phyloP scores from a whole-genome alignment of 2,797 vertebrate genomes.

The Chaetodon trifasciatus region DNA sequence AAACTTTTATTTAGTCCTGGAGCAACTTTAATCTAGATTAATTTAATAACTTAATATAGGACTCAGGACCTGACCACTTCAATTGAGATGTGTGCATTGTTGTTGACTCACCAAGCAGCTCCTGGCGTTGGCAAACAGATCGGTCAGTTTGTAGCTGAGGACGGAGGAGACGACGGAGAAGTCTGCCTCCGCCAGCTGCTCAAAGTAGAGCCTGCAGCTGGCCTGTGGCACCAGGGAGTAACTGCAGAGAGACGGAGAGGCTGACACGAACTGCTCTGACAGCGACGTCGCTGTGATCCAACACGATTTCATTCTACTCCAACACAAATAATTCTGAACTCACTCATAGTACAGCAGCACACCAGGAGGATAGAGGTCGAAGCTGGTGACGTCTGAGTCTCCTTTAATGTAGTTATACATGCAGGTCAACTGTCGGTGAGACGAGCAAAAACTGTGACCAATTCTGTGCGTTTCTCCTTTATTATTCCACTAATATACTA shows the following conservation, averaged over 20 bases:
- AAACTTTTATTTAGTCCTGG: background rate
- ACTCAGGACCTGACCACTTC: background rate
- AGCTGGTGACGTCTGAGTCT: slow-evolving; percentile 38
- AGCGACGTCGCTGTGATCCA: accelerated
- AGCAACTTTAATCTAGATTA: background rate
- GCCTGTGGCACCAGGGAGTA: slow-evolving; percentile 71
- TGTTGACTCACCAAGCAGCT: slow-evolving; percentile 80
- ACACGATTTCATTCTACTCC: background rate
- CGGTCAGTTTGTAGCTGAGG: slow-evolving; percentile 65
- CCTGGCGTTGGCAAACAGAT: slow-evolving; percentile 73
- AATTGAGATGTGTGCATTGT: background rate
- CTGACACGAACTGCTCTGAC: background rate
- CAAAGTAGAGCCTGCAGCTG: slow-evolving; percentile 79
- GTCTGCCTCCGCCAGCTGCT: slow-evolving; percentile 74
- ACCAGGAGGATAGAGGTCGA: slow-evolving; percentile 75
- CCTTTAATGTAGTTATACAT: slow-evolving; percentile 82
- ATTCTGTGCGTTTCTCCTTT: no score
- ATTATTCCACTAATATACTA: background rate
- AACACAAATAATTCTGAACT: slow-evolving; percentile 27
- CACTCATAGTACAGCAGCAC: slow-evolving; percentile 86
- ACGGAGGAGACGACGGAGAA: slow-evolving; percentile 77
- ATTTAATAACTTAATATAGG: background rate
- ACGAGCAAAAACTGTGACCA: background rate
- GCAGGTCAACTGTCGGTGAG: slow-evolving; percentile 81
- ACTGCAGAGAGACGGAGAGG: slow-evolving; percentile 48